Base-by-base conservation (phyloP, 2,113 vertebrate genomes). In the Zosterops pallidus region DNA sequence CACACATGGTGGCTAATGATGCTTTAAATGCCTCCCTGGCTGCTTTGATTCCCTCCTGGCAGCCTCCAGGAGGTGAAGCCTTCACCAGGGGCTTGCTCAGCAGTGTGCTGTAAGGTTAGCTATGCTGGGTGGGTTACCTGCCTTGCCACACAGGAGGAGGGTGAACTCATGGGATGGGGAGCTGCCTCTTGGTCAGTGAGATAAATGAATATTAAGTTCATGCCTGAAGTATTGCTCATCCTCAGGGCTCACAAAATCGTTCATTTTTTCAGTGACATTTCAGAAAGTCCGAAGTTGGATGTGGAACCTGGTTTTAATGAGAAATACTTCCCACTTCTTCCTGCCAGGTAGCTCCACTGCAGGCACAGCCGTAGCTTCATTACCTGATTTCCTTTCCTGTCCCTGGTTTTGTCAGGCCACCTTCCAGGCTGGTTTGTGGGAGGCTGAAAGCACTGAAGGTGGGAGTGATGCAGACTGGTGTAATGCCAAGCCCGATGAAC, bases 101-200 rank as follows among this genome's bases (percentile, higher is more conserved):
- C 57, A 17, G 6, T 0, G 3, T 35, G 60, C 44, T 67, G 11
- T 37, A 14, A n/a, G 44, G 57, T 89, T 56, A 15, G 49, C 33
- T 55, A 3, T 0, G 2, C 29, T 64, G n/a, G 20, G 20, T 75
- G 55, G 50, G 8, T 15, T 14, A 52, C 0, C 2, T 47, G 25
- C 44, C 31, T 28, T 46, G 70, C 25, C 22, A 3, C 15, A 17
- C 1, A 12, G 24, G 42, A 70, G 42, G 13, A n/a, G n/a, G 42
- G 42, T 75, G 65, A 78, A 22, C n/a, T 70, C 17, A 2, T 19
- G 52, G n/a, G 19, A n/a, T 23, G 35, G 39, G 35, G 69, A 77
- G 35, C 68, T 68, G 59, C 50, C 39, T 76, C 33, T 68, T 53
- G 71, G 49, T 55, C 52, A 63, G 15, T 15, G 72, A 89, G 50